These are phyloP conservation scores for Encarsia formosa DNA, from an alignment of 2,888 invertebrate species.

Conservation along the genomic window DNA sequence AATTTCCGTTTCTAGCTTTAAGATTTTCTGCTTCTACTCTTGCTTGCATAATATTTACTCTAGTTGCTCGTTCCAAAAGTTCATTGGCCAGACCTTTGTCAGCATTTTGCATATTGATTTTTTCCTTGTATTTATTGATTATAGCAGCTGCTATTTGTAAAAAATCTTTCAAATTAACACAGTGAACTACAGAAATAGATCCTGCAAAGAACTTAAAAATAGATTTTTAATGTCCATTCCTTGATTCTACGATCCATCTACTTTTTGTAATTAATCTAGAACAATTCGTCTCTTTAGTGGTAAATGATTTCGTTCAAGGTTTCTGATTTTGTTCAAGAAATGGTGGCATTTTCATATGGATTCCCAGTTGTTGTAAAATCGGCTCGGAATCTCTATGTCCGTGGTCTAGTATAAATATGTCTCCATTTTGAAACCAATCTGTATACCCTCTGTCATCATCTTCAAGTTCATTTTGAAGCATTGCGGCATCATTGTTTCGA, in stretches of 20 bases:
- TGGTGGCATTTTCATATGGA: neutral
- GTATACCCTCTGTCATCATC: neutral
- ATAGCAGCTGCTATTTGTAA: neutral
- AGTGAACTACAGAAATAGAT: neutral
- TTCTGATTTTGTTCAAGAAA: neutral
- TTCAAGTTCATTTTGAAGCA: neutral
- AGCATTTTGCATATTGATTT: neutral
- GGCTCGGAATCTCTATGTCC: neutral
- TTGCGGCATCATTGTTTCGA: constrained; percentile 1
- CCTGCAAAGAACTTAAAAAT: neutral
- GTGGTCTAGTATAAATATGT: constrained; percentile 1
- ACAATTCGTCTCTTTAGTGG: neutral
- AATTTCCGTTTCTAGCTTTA: neutral
- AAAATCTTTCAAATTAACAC: neutral
- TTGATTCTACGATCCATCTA: neutral
- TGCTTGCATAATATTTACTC: neutral
- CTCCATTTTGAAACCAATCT: neutral
- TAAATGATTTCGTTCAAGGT: too few relatives aligned
- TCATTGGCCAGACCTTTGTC: neutral
- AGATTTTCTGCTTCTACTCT: neutral
- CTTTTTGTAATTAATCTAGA: neutral
- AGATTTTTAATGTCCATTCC: neutral
- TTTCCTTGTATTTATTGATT: neutral
- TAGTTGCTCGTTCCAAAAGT: neutral
- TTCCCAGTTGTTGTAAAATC: neutral